phyloP scores from a whole-genome alignment of 1,140 invertebrate genomes.

The Drosophila melanica region DNA sequence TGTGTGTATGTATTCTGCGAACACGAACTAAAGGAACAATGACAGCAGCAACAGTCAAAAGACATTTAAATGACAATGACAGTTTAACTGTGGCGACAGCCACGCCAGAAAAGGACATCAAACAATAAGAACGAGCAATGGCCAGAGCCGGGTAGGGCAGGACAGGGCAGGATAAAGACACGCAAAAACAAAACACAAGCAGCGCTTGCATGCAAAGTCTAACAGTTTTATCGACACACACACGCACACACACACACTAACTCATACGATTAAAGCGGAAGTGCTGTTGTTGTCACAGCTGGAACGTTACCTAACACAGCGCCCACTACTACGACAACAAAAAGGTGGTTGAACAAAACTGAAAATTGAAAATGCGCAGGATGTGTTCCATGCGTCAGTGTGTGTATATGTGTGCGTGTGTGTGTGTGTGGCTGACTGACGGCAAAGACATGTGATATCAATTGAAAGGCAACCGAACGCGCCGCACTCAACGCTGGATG shows the following conservation, averaged over 20 bases:
- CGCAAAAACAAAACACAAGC: slow-evolving; percentile 11
- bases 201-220: slow-evolving; percentile 54
- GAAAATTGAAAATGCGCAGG: slow-evolving; percentile 70
- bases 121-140: slow-evolving; percentile 16
- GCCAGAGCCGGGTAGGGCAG: background rate
- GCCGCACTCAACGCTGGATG: slow-evolving; percentile 40
- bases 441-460: slow-evolving; percentile 62
- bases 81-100: slow-evolving; percentile 61
- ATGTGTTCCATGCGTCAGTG: slow-evolving; percentile 24
- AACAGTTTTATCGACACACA: slow-evolving; percentile 69
- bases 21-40: slow-evolving; percentile 30
- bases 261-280: slow-evolving; percentile 44
- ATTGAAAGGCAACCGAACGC: slow-evolving; percentile 48
- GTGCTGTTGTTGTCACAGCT: slow-evolving; percentile 30
- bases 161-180: background rate
- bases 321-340: slow-evolving; percentile 17
- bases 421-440: slow-evolving; percentile 38
- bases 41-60: slow-evolving; percentile 71
- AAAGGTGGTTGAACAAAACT: slow-evolving; percentile 36
- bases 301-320: slow-evolving; percentile 34
- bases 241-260: slow-evolving; percentile 19
- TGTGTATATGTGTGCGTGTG: slow-evolving; percentile 6
- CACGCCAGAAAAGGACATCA: slow-evolving; percentile 40
- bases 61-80: slow-evolving; percentile 81
- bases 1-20: slow-evolving; percentile 8